Conservation (phyloP, 2,888 invertebrate species). For the Drosophila kanekoi region DNA sequence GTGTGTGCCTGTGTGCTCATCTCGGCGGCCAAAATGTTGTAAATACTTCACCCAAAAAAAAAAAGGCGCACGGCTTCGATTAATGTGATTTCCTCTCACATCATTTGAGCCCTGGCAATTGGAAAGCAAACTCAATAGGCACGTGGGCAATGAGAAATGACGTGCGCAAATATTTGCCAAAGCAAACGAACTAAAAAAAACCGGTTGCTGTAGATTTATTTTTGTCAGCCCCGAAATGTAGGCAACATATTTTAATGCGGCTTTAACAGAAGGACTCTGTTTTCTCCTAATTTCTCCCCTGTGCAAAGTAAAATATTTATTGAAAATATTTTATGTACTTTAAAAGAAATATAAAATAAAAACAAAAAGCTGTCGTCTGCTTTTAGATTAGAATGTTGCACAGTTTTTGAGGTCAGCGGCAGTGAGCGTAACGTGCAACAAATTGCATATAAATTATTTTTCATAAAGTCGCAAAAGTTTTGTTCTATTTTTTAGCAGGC, state of each 20-base stretch:
- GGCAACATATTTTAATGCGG: slow-evolving; percentile 35
- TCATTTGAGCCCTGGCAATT: slow-evolving; percentile 58
- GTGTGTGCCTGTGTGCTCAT: background rate
- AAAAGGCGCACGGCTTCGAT: slow-evolving; percentile 59
- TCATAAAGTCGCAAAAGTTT: slow-evolving; percentile 49
- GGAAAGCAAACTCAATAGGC: slow-evolving; percentile 15
- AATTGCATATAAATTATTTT: slow-evolving; percentile 51
- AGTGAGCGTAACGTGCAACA: slow-evolving; percentile 26
- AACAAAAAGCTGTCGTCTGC: slow-evolving; percentile 3
- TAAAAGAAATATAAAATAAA: background rate
- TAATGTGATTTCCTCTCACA: slow-evolving; percentile 76
- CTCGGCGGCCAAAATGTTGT: slow-evolving; percentile 26
- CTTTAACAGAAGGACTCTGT: slow-evolving; percentile 4
- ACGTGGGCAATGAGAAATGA: slow-evolving; percentile 59
- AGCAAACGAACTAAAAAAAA: slow-evolving; percentile 25
- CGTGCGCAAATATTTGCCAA: slow-evolving; percentile 72
- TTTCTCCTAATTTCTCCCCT: slow-evolving; percentile 8
- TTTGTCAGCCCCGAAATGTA: slow-evolving; percentile 24
- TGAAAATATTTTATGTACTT: slow-evolving; percentile 6
- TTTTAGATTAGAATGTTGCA: slow-evolving; percentile 27
- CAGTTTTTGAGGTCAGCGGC: slow-evolving; percentile 24
- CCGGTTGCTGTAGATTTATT: slow-evolving; percentile 8
- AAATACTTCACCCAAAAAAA: slow-evolving; percentile 26
- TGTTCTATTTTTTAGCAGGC: slow-evolving; percentile 8
- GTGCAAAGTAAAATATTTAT: slow-evolving; percentile 15